Evolutionary conservation across 2,113 vertebrate species (phyloP).

Genomic region (Plotosus lineatus): DNA sequence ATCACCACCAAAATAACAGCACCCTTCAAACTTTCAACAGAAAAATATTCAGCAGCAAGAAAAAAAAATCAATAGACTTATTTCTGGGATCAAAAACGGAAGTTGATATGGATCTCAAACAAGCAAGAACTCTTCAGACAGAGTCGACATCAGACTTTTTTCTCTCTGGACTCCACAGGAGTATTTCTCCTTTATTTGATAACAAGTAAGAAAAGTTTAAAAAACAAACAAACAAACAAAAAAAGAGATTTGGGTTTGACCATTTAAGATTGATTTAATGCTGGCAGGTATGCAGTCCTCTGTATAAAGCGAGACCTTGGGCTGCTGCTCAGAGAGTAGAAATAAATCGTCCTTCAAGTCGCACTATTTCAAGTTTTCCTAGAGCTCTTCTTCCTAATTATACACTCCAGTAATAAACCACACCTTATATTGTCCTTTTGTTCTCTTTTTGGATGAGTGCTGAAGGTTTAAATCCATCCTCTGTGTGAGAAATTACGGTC

Average conservation of each 20-base stretch:
- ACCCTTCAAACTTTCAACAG: slow-evolving; percentile 47
- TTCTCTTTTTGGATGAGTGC: neutral
- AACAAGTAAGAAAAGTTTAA: neutral
- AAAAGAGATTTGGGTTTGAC: neutral
- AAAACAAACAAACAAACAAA: too few relatives aligned
- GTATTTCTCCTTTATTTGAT: slow-evolving; percentile 4
- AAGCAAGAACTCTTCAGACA: neutral
- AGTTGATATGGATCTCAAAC: slow-evolving; percentile 34
- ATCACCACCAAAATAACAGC: slow-evolving; percentile 50
- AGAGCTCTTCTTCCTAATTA: neutral
- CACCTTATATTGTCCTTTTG: neutral
- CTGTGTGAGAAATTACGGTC: neutral
- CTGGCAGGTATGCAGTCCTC: neutral
- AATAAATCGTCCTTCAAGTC: slow-evolving; percentile 14
- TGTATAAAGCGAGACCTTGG: slow-evolving; percentile 17
- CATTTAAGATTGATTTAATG: slow-evolving; percentile 13
- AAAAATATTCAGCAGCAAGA: slow-evolving; percentile 57
- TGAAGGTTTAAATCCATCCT: neutral
- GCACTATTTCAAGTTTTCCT: slow-evolving; percentile 12
- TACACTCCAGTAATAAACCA: slow-evolving; percentile 8
- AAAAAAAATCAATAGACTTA: slow-evolving; percentile 62
- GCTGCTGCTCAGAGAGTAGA: neutral
- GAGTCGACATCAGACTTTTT: too few relatives aligned
- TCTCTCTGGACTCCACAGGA: neutral
- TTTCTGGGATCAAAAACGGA: slow-evolving; percentile 30